These are phyloP conservation scores for Rhinophrynus dorsalis DNA, from an alignment of 2,797 vertebrate genomes.

Conservation along the genomic window DNA sequence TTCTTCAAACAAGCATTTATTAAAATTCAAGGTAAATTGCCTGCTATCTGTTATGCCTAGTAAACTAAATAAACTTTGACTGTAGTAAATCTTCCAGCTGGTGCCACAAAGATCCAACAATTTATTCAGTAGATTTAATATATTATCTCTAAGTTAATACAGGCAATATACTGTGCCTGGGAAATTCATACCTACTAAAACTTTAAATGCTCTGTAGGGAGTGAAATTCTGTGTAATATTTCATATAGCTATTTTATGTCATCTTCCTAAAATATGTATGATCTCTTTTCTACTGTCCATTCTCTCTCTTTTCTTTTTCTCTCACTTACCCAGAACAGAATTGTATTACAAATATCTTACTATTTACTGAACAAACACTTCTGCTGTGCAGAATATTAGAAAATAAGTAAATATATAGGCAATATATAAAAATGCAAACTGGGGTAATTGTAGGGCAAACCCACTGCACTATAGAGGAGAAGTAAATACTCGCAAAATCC, in stretches of 20 bases:
- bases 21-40: neutral
- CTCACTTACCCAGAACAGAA: neutral
- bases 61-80: neutral
- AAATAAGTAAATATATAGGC: too few relatives aligned
- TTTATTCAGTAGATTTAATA: slow-evolving; percentile 29
- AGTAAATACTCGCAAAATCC: too few relatives aligned
- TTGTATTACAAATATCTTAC: too few relatives aligned
- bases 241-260: slow-evolving; percentile 23
- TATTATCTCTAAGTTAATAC: slow-evolving; percentile 34
- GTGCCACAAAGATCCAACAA: slow-evolving; percentile 19
- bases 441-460: too few relatives aligned
- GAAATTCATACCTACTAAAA: slow-evolving; percentile 37
- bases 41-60: neutral
- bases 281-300: neutral
- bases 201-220: slow-evolving; percentile 36
- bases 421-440: too few relatives aligned
- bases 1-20: too few relatives aligned
- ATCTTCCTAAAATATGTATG: slow-evolving; percentile 21
- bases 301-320: neutral
- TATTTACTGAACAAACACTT: too few relatives aligned
- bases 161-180: slow-evolving; percentile 24
- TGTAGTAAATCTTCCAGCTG: slow-evolving; percentile 3
- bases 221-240: slow-evolving; percentile 14
- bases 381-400: too few relatives aligned
- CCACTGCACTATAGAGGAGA: too few relatives aligned